phyloP scores from a whole-genome alignment of 2,113 vertebrate genomes.

The Chascanopsetta lugubris region DNA sequence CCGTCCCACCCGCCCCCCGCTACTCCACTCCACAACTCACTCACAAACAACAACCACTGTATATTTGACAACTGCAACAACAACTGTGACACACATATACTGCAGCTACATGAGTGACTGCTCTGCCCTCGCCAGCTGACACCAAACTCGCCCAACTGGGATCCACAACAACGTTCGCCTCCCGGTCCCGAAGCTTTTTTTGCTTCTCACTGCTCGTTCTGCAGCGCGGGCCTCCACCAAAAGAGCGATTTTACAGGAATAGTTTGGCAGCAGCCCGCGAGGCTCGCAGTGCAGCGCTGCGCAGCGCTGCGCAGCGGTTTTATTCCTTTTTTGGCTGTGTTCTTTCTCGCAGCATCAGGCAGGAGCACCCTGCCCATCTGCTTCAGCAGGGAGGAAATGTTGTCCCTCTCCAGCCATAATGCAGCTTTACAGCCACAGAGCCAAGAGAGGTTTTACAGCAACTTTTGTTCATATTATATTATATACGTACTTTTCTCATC shows the following conservation, averaged over 20 bases:
- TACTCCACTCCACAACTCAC: not conserved
- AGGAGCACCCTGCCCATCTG: slow-evolving; percentile 54
- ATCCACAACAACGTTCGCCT: too few species aligned
- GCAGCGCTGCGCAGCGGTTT: slow-evolving; percentile 62
- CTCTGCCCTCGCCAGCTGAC: not conserved
- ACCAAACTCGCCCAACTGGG: not conserved
- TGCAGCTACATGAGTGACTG: not conserved
- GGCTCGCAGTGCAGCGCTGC: slow-evolving; percentile 29
- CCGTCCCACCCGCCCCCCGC: not conserved
- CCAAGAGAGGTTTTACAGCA: slow-evolving; percentile 3
- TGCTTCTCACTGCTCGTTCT: slow-evolving; percentile 56
- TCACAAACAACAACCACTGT: slow-evolving; percentile 32
- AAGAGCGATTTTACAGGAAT: slow-evolving; percentile 79
- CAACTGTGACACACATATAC: slow-evolving; percentile 7
- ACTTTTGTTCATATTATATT: not conserved
- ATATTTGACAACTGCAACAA: slow-evolving; percentile 39
- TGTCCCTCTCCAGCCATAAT: slow-evolving; percentile 31
- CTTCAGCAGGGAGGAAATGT: slow-evolving; percentile 66
- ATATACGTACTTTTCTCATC: not conserved
- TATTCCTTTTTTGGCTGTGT: slow-evolving; percentile 84
- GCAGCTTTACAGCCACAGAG: slow-evolving; percentile 41
- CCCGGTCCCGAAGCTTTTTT: too few species aligned
- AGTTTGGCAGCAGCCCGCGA: slow-evolving; percentile 74
- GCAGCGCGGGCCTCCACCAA: slow-evolving; percentile 45
- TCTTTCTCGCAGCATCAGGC: slow-evolving; percentile 47